A percentile compares a stretch with the other conserved stretches of the same genome.
These are phyloP conservation scores for Bombus breviceps DNA, from an alignment of 1,140 invertebrate species.

Conservation along the genomic window DNA sequence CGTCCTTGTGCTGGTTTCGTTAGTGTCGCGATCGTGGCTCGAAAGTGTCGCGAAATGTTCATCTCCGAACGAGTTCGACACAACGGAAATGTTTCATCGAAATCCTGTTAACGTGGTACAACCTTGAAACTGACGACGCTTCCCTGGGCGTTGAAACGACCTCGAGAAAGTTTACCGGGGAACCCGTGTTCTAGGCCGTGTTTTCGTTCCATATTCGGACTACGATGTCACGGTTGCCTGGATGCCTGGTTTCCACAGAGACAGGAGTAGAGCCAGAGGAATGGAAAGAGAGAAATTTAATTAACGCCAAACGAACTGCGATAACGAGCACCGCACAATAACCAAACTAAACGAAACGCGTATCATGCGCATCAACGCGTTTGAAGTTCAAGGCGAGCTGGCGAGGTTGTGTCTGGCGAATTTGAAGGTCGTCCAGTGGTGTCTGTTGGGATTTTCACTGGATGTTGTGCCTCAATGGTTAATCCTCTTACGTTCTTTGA, in stretches of 20 bases:
- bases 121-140: slow-evolving; percentile 10
- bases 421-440: not conserved
- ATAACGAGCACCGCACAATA: slow-evolving; percentile 52
- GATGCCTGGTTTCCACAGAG: not conserved
- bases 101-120: slow-evolving; percentile 25
- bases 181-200: not conserved
- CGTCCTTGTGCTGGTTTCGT: slow-evolving; percentile 10
- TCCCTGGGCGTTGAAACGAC: not conserved
- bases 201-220: slow-evolving; percentile 21
- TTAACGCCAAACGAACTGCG: slow-evolving; percentile 53
- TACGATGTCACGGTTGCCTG: not conserved
- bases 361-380: not conserved
- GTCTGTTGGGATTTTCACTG: not conserved
- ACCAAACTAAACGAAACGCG: slow-evolving; percentile 19
- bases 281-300: slow-evolving; percentile 38
- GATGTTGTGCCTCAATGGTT: not conserved
- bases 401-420: slow-evolving; percentile 15
- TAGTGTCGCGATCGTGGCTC: not conserved
- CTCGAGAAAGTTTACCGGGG: slow-evolving; percentile 23
- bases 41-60: slow-evolving; percentile 12
- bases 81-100: slow-evolving; percentile 24
- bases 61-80: not conserved
- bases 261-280: not conserved
- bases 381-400: slow-evolving; percentile 56
- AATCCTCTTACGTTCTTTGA: too few relatives aligned